A percentile compares a stretch with the other conserved stretches of the same genome.
These are phyloP conservation scores for Lagodon rhomboides DNA, from an alignment of 2,797 vertebrate genomes.

Conservation along the genomic window DNA sequence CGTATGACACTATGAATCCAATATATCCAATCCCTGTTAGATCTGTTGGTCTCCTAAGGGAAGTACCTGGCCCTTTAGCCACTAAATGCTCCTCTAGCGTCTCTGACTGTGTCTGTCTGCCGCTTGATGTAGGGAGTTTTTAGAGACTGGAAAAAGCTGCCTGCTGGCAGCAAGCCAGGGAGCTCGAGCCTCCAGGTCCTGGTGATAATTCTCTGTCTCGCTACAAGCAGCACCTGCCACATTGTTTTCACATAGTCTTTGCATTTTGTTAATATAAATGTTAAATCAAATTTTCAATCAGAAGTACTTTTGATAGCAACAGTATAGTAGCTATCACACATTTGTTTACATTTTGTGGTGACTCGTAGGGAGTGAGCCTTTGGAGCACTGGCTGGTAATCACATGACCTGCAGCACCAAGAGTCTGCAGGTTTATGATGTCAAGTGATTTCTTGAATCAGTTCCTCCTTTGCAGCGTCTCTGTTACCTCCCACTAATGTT, in stretches of 20 bases:
- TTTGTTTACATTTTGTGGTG: not conserved
- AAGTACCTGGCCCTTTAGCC: too few species aligned
- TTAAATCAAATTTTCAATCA: not conserved
- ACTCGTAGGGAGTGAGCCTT: not conserved
- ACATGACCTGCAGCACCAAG: not conserved
- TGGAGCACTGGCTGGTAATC: not conserved
- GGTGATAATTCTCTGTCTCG: not conserved
- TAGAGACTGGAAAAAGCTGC: not conserved
- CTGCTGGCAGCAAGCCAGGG: not conserved
- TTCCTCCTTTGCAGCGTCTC: not conserved
- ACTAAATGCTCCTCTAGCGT: too few species aligned
- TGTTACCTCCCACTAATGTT: not conserved
- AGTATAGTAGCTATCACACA: not conserved
- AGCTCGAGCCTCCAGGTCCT: not conserved
- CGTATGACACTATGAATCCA: too few species aligned
- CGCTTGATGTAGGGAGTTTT: too few species aligned
- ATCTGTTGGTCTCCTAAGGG: too few species aligned
- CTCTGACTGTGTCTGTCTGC: not conserved
- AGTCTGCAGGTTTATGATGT: not conserved
- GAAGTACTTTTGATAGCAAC: not conserved
- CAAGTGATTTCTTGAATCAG: not conserved
- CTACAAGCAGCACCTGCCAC: not conserved
- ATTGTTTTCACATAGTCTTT: not conserved
- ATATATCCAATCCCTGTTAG: too few species aligned
- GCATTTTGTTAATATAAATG: not conserved